Conservation (phyloP, 2,888 invertebrate species). For the Idaea straminata region DNA sequence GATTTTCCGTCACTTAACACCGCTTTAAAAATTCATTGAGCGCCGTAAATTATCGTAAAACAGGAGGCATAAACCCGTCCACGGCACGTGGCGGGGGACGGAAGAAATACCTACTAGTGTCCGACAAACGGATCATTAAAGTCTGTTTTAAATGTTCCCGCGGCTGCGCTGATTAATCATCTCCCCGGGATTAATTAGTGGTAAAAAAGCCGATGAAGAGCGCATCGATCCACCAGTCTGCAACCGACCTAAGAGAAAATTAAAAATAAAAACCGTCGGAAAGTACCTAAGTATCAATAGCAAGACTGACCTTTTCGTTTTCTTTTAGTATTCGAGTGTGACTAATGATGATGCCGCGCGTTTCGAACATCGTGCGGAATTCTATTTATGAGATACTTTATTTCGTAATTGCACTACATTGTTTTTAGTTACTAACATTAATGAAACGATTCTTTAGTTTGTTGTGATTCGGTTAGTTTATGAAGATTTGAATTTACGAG, state of each 20-base stretch:
- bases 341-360: conserved; percentile 14
- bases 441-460: background rate
- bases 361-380: conserved; percentile 10
- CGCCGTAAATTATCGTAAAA: conserved; percentile 48
- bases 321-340: conserved; percentile 31
- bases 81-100: conserved; percentile 46
- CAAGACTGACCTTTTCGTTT: conserved; percentile 40
- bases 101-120: conserved; percentile 51
- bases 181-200: conserved; percentile 66
- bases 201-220: conserved; percentile 53
- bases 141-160: conserved; percentile 61
- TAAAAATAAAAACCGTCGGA: conserved; percentile 39
- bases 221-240: conserved; percentile 45
- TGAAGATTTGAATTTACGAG: background rate
- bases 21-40: conserved; percentile 47
- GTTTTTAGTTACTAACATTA: conserved; percentile 4
- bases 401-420: conserved; percentile 9
- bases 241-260: conserved; percentile 41
- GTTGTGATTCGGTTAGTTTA: background rate
- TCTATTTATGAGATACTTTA: conserved; percentile 9
- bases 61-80: conserved; percentile 54
- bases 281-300: conserved; percentile 39
- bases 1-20: conserved; percentile 28
- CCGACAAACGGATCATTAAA: conserved; percentile 71
- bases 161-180: conserved; percentile 69